These are phyloP conservation scores for Acanthisitta chloris DNA, from an alignment of 2,113 vertebrate genomes.

Conservation along the genomic window DNA sequence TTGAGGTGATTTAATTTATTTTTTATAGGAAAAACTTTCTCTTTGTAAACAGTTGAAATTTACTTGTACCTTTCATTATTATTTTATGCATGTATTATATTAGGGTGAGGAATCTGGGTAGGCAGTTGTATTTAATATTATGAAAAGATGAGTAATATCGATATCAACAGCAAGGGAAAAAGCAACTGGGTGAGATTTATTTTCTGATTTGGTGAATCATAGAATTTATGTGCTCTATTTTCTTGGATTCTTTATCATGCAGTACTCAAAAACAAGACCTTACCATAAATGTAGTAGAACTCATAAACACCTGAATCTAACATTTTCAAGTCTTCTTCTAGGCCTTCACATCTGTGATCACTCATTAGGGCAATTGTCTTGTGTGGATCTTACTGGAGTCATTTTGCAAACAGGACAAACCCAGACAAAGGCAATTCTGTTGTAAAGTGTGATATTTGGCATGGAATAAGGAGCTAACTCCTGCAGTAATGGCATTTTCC, in stretches of 20 bases:
- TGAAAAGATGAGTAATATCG: background rate
- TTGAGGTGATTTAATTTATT: background rate
- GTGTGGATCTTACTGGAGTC: background rate
- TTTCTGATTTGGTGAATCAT: background rate
- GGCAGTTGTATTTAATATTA: background rate
- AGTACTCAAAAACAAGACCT: background rate
- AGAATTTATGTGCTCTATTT: background rate
- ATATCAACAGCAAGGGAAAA: background rate
- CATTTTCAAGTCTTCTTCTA: background rate
- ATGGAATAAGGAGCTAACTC: background rate
- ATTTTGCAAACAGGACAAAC: background rate
- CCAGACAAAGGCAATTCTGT: background rate
- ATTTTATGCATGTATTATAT: background rate
- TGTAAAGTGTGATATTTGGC: background rate
- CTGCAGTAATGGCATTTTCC: background rate
- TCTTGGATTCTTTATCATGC: background rate
- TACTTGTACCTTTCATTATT: background rate
- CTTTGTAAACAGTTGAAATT: background rate
- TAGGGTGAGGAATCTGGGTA: background rate
- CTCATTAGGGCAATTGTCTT: background rate
- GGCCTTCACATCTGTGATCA: background rate
- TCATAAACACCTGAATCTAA: background rate
- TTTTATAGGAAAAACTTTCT: background rate
- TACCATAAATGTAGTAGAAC: background rate
- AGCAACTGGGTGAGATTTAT: background rate